A percentile compares a stretch with the other conserved stretches of the same genome.
Conservation (phyloP, 2,888 invertebrate species). For the Drosophila pegasa region DNA sequence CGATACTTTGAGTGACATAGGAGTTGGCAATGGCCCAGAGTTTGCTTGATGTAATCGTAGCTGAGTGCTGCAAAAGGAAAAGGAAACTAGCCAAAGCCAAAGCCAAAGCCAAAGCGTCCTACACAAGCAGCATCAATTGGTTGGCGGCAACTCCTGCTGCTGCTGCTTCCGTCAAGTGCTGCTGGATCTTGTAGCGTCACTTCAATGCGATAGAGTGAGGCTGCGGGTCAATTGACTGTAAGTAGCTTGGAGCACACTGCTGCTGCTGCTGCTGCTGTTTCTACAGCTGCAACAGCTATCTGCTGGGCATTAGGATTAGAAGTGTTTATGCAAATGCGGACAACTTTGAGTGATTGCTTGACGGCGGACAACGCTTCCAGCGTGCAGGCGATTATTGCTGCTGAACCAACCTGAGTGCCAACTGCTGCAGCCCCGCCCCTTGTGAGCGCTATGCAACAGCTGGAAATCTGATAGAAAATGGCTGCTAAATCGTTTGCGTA, state of each 20-base stretch:
- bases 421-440: neutral
- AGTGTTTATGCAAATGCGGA: slow-evolving; percentile 77
- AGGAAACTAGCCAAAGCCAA: slow-evolving; percentile 18
- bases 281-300: slow-evolving; percentile 62
- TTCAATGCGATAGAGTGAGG: slow-evolving; percentile 16
- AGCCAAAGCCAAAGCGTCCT: slow-evolving; percentile 6
- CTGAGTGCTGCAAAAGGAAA: slow-evolving; percentile 47
- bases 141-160: slow-evolving; percentile 9
- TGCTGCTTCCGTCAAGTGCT: slow-evolving; percentile 38
- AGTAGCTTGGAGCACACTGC: slow-evolving; percentile 55
- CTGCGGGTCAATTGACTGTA: slow-evolving; percentile 65
- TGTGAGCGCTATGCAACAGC: slow-evolving; percentile 17
- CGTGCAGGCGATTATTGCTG: slow-evolving; percentile 26
- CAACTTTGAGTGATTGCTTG: slow-evolving; percentile 70
- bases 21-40: slow-evolving; percentile 51
- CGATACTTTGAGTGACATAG: slow-evolving; percentile 48
- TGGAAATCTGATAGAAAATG: slow-evolving; percentile 50
- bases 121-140: slow-evolving; percentile 51
- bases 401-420: slow-evolving; percentile 20
- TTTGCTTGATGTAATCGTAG: slow-evolving; percentile 66
- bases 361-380: slow-evolving; percentile 33
- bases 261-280: neutral
- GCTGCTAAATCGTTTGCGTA: slow-evolving; percentile 43
- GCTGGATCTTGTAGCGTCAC: slow-evolving; percentile 43
- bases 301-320: slow-evolving; percentile 72